Evolutionary conservation across 2,797 vertebrate genomes (phyloP).

Genomic region (Ptychobarbus kaznakovi): DNA sequence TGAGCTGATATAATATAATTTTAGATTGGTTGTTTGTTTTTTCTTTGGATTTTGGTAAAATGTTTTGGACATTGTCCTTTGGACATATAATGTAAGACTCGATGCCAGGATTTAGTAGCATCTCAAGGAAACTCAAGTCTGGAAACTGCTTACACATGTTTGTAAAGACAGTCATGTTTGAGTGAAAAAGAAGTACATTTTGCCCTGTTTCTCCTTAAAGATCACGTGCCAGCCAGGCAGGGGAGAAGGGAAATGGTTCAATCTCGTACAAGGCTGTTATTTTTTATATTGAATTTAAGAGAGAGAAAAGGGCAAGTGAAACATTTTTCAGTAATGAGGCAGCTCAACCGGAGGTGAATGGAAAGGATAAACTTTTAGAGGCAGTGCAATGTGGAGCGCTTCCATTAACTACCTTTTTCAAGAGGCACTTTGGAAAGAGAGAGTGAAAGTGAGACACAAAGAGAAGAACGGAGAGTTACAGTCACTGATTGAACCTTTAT

Average conservation of each 20-base stretch:
- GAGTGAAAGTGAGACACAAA: slow-evolving; percentile 3
- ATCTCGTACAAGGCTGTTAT: slow-evolving; percentile 1
- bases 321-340: slow-evolving; percentile 30
- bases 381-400: slow-evolving; percentile 9
- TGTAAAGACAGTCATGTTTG: slow-evolving; percentile 4
- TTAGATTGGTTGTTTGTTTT: background rate
- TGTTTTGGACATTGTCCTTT: background rate
- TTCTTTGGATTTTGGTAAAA: background rate
- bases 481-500: slow-evolving; percentile 35
- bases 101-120: background rate
- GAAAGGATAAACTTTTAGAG: slow-evolving; percentile 18
- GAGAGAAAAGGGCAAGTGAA: slow-evolving; percentile 36
- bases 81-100: background rate
- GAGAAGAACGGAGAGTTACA: slow-evolving; percentile 18
- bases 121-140: background rate
- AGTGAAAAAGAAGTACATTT: background rate
- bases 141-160: background rate
- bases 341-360: slow-evolving; percentile 21
- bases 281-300: slow-evolving; percentile 24
- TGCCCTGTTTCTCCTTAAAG: background rate
- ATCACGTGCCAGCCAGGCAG: background rate
- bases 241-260: background rate
- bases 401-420: slow-evolving; percentile 43
- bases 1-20: background rate
- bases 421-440: slow-evolving; percentile 31